Evolutionary conservation across 1,140 invertebrate genomes (phyloP).

Genomic region (Drosophila fuyamai): DNA sequence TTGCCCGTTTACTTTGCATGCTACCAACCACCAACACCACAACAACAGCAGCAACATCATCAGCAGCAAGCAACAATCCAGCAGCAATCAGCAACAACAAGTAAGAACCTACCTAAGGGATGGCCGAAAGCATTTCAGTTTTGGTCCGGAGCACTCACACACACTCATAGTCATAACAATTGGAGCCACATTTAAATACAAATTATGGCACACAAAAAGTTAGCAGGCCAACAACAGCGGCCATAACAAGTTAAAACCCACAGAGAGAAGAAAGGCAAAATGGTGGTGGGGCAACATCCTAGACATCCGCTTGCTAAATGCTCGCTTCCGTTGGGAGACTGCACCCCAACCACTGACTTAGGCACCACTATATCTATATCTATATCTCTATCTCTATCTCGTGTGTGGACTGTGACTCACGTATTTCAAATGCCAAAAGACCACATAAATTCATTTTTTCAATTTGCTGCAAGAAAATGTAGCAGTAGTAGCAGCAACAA

Average conservation of each 20-base stretch:
- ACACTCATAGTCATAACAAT: slow-evolving; percentile 22
- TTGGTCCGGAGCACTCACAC: neutral
- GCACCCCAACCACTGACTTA: slow-evolving; percentile 15
- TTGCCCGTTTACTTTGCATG: slow-evolving; percentile 79
- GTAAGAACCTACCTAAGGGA: slow-evolving; percentile 42
- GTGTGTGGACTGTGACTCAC: slow-evolving; percentile 38
- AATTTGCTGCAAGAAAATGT: slow-evolving; percentile 66
- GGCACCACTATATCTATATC: slow-evolving; percentile 29
- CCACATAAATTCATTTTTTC: slow-evolving; percentile 77
- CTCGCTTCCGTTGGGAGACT: slow-evolving; percentile 44
- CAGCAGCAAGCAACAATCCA: slow-evolving; percentile 48
- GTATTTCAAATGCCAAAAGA: slow-evolving; percentile 65
- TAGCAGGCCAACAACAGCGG: slow-evolving; percentile 22
- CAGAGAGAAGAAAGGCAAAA: slow-evolving; percentile 15
- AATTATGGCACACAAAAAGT: slow-evolving; percentile 67
- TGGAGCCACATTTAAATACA: slow-evolving; percentile 75
- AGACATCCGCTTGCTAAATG: slow-evolving; percentile 59
- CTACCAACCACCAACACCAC: slow-evolving; percentile 54
- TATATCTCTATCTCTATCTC: slow-evolving; percentile 7
- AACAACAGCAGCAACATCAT: slow-evolving; percentile 46
- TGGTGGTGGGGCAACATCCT: slow-evolving; percentile 1
- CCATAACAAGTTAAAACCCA: slow-evolving; percentile 49
- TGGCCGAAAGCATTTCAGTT: slow-evolving; percentile 8
- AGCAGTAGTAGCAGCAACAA: slow-evolving; percentile 32
- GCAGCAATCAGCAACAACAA: slow-evolving; percentile 50